Conservation (phyloP, 2,113 vertebrate genomes). For the Polypterus senegalus region DNA sequence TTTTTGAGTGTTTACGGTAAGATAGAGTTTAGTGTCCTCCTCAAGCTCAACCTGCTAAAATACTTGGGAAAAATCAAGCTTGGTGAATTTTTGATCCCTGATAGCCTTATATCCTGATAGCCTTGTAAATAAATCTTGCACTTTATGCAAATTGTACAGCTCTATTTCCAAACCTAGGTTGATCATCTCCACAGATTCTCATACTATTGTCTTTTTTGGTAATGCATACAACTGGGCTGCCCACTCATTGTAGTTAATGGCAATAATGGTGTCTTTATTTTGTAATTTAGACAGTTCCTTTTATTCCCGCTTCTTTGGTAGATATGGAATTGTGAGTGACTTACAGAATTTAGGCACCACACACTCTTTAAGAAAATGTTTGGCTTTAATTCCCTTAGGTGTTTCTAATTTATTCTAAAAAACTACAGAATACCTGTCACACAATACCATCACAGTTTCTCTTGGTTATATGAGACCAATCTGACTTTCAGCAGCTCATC, state of each 20-base stretch:
- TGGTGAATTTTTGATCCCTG: slow-evolving; percentile 9
- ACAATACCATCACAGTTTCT: too few species aligned
- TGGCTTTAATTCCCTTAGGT: too few species aligned
- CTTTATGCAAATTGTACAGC: slow-evolving; percentile 9
- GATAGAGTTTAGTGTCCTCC: slow-evolving; percentile 19
- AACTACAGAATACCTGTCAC: too few species aligned
- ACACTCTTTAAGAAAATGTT: too few species aligned
- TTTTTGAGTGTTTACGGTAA: slow-evolving; percentile 15
- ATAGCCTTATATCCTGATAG: slow-evolving; percentile 10
- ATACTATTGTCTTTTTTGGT: background rate
- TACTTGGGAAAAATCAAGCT: slow-evolving; percentile 22
- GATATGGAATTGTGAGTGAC: background rate
- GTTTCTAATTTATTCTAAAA: too few species aligned
- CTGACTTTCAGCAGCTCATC: too few species aligned
- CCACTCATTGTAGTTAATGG: slow-evolving; percentile 4
- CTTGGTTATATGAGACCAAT: too few species aligned
- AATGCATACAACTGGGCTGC: slow-evolving; percentile 3
- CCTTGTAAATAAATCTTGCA: slow-evolving; percentile 16
- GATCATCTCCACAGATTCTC: slow-evolving; percentile 9
- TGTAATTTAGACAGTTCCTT: background rate
- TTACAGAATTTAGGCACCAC: too few species aligned
- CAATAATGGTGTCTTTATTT: background rate
- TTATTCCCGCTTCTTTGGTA: background rate
- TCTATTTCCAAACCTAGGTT: slow-evolving; percentile 5
- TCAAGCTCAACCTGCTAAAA: slow-evolving; percentile 16